phyloP scores from a whole-genome alignment of 2,888 invertebrate genomes.

The Ischnura elegans region DNA sequence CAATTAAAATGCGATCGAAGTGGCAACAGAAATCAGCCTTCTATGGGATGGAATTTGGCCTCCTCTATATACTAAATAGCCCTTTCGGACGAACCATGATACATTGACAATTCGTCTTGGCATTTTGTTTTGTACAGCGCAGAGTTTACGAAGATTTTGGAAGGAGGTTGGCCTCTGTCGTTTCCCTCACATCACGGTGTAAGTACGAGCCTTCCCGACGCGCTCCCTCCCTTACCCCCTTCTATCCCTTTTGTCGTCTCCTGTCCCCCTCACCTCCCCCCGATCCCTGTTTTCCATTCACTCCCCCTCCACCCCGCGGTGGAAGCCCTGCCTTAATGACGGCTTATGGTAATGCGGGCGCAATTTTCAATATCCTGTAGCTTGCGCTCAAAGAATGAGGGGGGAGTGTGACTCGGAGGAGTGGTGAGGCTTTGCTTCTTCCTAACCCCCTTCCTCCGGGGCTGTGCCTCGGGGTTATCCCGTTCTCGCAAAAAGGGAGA shows the following conservation, averaged over 20 bases:
- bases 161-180: too few relatives aligned
- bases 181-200: not conserved
- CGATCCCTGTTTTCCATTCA: not conserved
- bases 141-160: too few relatives aligned
- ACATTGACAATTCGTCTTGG: too few relatives aligned
- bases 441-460: not conserved
- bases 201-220: not conserved
- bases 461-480: not conserved
- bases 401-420: not conserved
- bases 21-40: too few relatives aligned
- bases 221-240: not conserved
- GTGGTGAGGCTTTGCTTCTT: not conserved
- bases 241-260: not conserved
- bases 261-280: too few relatives aligned
- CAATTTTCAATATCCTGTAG: conserved; percentile 31
- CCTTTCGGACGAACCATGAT: too few relatives aligned
- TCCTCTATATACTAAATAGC: too few relatives aligned
- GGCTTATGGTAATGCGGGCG: conserved; percentile 38
- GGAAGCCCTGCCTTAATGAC: conserved; percentile 24
- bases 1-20: too few relatives aligned
- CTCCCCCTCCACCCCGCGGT: not conserved
- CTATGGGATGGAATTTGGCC: too few relatives aligned
- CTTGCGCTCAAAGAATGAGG: not conserved
- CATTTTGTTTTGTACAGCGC: too few relatives aligned
- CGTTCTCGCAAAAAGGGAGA: not conserved